A percentile compares a stretch with the other conserved stretches of the same genome.
phyloP scores from a whole-genome alignment of 2,888 invertebrate species.

The Thumatha senex region DNA sequence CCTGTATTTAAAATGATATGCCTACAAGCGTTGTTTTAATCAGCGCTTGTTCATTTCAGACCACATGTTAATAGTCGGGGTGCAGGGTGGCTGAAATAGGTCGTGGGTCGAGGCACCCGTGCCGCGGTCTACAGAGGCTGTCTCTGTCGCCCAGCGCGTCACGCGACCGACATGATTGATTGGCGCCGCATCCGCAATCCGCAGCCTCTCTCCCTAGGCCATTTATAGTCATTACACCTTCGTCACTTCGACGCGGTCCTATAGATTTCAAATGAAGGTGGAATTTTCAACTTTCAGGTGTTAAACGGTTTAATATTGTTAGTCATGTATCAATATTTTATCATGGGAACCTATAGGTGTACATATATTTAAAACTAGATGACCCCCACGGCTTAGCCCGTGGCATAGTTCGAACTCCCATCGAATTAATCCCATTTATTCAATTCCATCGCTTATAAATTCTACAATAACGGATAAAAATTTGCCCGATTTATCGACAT shows the following conservation, averaged over 20 bases:
- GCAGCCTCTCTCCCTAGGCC: slow-evolving; percentile 21
- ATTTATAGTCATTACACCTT: slow-evolving; percentile 15
- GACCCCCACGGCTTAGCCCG: too few relatives aligned
- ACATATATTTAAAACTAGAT: too few relatives aligned
- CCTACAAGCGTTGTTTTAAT: slow-evolving; percentile 26
- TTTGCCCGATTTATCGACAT: too few relatives aligned
- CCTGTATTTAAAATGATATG: too few relatives aligned
- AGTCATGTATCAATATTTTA: too few relatives aligned
- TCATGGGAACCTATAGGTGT: too few relatives aligned
- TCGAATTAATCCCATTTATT: too few relatives aligned
- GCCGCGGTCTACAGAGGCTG: slow-evolving; percentile 35
- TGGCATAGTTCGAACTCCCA: too few relatives aligned
- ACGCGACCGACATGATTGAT: slow-evolving; percentile 47
- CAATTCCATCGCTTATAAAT: too few relatives aligned
- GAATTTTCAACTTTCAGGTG: slow-evolving; percentile 1
- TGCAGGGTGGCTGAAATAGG: slow-evolving; percentile 11
- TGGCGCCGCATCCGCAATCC: slow-evolving; percentile 37
- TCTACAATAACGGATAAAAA: too few relatives aligned
- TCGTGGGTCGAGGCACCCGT: slow-evolving; percentile 8
- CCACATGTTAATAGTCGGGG: slow-evolving; percentile 32
- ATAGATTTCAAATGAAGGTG: background rate
- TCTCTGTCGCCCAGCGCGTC: slow-evolving; percentile 27
- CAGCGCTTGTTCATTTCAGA: slow-evolving; percentile 32
- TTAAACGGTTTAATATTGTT: too few relatives aligned
- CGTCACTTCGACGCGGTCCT: slow-evolving; percentile 11